Evolutionary conservation across 2,113 vertebrate species (phyloP), one percentile per base, ranked within the genome.

Genomic region (Sula dactylatra): DNA sequence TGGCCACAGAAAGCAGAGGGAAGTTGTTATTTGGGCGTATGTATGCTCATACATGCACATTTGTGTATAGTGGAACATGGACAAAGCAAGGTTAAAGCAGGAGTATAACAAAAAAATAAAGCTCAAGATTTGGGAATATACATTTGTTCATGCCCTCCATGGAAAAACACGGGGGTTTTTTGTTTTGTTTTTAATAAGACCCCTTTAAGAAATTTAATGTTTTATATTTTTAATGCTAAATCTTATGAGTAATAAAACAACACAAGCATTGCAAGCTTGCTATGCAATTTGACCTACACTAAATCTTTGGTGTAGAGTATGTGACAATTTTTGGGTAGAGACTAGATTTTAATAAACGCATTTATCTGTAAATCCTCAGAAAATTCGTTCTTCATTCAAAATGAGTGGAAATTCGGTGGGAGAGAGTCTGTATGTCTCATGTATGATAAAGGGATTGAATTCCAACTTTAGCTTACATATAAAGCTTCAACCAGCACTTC

Each of bases 381-480:
- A 94, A 80, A 82, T 40, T 36, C 50, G 38, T 73, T 80, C 36
- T 80, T 80, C 11, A 17, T 52, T 82, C 50, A 88, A 73, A 96
- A 79, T 29, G 22, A 77, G 13, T 50, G 36, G 38, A 73, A 93
- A 86, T 38, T 82, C 85, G 52, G 20, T 82, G 52, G 14, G 29
- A 88, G 24, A 59, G 44, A 65, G 11, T 40, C 67, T 74, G 70
- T 74, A 56, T 64, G 34, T 78, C 56, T 89, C 4, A 0, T 64
- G 24, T 82, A 31, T n/a, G 80, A 93, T 82, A 92, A 96, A 94
- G 80, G 40, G 40, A 69, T 72, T 87, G 78, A 94, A 89, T 76
- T 81, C 77, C 25, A 96, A 34, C 44, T 92, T 93, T 56, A 94
- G 49, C 40, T 94, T 82, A 44, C 38, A 38, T 72, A 56, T 61